Evolutionary conservation across 2,888 invertebrate species (phyloP).

Genomic region (Macroteleia sp.): DNA sequence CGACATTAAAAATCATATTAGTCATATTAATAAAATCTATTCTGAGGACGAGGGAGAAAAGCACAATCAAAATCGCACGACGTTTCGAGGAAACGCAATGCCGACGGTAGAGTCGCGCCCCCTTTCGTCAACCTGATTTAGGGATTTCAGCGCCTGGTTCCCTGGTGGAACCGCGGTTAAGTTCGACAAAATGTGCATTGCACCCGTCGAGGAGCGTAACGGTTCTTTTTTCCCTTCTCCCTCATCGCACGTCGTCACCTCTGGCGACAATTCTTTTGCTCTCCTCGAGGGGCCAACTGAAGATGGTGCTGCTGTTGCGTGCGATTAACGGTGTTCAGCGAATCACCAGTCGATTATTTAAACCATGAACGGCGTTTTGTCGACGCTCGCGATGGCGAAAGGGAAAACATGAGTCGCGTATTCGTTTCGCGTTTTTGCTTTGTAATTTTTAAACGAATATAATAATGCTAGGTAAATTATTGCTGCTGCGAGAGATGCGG

Average conservation of each 20-base stretch:
- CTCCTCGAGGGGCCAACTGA: constrained; percentile 8
- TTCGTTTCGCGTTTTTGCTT: constrained; percentile 43
- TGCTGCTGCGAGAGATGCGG: constrained; percentile 35
- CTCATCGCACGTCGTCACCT: too few species aligned
- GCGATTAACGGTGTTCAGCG: constrained; percentile 64
- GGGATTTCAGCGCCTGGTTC: too few species aligned
- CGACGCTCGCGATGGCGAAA: constrained; percentile 22
- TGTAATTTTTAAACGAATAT: constrained; percentile 46
- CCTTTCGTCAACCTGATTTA: too few species aligned
- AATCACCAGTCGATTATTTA: constrained; percentile 76
- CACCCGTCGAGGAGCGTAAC: not conserved
- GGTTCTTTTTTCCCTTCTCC: not conserved
- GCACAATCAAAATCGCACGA: constrained; percentile 58
- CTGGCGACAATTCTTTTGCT: too few species aligned
- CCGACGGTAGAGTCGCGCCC: too few species aligned
- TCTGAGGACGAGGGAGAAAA: constrained; percentile 7
- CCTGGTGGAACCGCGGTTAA: too few species aligned
- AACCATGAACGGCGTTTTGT: constrained; percentile 38
- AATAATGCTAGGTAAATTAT: constrained; percentile 54
- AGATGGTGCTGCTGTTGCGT: constrained; percentile 11
- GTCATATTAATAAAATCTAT: too few species aligned
- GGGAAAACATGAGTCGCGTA: constrained; percentile 18
- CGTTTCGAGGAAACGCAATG: too few species aligned
- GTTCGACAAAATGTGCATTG: too few species aligned
- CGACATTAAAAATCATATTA: not conserved